Evolutionary conservation across 2,113 vertebrate species (phyloP).

Genomic region (Rhinichthys klamathensis): DNA sequence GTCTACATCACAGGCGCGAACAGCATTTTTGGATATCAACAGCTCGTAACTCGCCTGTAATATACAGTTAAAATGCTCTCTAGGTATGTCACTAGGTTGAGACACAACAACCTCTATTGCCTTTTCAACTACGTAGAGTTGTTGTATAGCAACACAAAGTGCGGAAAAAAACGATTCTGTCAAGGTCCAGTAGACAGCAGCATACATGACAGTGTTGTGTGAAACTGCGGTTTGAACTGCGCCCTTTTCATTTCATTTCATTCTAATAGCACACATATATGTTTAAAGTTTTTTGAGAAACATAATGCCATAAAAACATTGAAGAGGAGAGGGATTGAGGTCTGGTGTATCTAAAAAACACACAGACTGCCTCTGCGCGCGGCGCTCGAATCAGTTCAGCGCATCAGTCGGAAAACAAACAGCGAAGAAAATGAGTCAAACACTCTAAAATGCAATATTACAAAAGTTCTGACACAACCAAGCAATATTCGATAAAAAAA

Average conservation of each 20-base stretch:
- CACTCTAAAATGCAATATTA: background rate
- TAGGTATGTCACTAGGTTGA: background rate
- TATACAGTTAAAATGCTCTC: background rate
- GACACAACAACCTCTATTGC: background rate
- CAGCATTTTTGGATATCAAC: background rate
- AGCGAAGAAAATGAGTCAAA: background rate
- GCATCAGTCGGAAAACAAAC: background rate
- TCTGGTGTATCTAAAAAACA: background rate
- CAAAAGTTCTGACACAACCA: background rate
- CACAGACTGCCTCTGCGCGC: background rate
- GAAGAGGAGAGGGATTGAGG: too few species aligned
- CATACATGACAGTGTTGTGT: background rate
- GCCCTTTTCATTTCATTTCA: background rate
- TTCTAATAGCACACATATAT: background rate
- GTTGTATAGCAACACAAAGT: background rate
- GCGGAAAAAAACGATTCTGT: background rate
- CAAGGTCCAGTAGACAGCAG: constrained; percentile 31
- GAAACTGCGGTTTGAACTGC: constrained; percentile 6
- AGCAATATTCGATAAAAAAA: background rate
- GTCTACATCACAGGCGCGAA: background rate
- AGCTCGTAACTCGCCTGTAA: background rate
- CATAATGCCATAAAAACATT: background rate
- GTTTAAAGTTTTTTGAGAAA: background rate
- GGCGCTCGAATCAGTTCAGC: constrained; percentile 2
- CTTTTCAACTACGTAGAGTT: background rate